Conservation (phyloP, 2,113 vertebrate genomes). For the Zootoca vivipara region DNA sequence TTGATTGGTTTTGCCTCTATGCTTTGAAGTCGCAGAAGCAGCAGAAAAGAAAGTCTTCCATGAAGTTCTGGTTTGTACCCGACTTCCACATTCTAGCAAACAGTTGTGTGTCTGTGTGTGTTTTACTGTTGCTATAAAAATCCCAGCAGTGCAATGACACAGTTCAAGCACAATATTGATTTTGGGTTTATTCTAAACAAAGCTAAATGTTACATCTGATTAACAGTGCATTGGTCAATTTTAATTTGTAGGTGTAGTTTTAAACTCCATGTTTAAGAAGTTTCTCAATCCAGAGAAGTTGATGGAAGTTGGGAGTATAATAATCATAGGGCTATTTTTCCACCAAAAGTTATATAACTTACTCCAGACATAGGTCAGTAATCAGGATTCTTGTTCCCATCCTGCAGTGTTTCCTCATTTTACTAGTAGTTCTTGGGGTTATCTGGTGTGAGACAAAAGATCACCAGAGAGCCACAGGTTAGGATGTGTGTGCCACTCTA, state of each 20-base stretch:
- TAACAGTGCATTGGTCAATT: neutral
- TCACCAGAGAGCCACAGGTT: neutral
- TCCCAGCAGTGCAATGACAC: neutral
- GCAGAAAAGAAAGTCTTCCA: neutral
- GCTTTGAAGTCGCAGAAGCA: constrained; percentile 1
- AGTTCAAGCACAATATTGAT: neutral
- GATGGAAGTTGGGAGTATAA: neutral
- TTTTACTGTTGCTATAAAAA: neutral
- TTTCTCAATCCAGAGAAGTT: neutral
- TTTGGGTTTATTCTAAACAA: neutral
- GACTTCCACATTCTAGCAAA: neutral
- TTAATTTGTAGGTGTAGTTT: neutral
- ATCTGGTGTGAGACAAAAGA: neutral
- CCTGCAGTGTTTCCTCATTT: neutral
- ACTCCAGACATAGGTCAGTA: neutral
- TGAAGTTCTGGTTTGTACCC: neutral
- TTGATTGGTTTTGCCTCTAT: constrained; percentile 26
- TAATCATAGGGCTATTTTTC: neutral
- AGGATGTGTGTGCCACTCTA: neutral
- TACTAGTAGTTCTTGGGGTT: neutral
- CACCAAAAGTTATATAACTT: neutral
- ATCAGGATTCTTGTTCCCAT: neutral
- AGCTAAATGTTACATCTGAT: neutral
- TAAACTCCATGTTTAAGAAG: neutral
- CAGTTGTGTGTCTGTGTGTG: neutral